Evolutionary conservation across 2,888 invertebrate species (phyloP).

Genomic region (Anthophora plumipes): DNA sequence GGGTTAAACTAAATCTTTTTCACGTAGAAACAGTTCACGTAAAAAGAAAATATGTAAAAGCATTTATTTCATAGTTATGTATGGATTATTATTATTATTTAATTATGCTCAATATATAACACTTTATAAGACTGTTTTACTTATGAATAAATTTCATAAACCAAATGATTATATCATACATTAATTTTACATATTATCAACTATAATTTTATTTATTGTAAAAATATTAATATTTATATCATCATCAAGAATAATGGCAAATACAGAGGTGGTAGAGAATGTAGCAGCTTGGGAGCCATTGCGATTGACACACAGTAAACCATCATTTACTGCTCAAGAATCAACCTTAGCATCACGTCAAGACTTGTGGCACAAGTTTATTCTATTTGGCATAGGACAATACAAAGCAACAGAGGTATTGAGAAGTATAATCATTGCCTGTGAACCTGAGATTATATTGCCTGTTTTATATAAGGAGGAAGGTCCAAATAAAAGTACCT

Average conservation of each 20-base stretch:
- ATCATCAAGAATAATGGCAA: constrained; percentile 35
- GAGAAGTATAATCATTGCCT: constrained; percentile 71
- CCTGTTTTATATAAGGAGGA: constrained; percentile 78
- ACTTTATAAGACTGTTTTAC: neutral
- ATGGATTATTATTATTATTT: too few relatives aligned
- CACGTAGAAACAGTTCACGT: neutral
- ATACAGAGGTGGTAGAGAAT: constrained; percentile 20
- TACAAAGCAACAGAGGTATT: constrained; percentile 72
- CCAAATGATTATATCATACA: neutral
- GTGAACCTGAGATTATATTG: constrained; percentile 76
- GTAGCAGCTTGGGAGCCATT: constrained; percentile 73
- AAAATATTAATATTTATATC: neutral
- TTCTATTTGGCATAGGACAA: constrained; percentile 74
- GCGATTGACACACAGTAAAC: constrained; percentile 76
- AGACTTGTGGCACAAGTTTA: constrained; percentile 82
- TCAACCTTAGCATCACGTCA: constrained; percentile 74
- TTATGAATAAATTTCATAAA: constrained; percentile 5
- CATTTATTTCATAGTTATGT: neutral
- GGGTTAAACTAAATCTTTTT: too few relatives aligned
- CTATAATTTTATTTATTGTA: constrained; percentile 1
- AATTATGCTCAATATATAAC: neutral
- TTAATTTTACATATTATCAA: neutral
- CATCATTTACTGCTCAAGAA: constrained; percentile 73
- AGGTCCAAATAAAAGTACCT: constrained; percentile 73
- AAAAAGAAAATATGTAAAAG: neutral